Evolutionary conservation across 2,113 vertebrate genomes (phyloP).

Genomic region (Penelope pileata): DNA sequence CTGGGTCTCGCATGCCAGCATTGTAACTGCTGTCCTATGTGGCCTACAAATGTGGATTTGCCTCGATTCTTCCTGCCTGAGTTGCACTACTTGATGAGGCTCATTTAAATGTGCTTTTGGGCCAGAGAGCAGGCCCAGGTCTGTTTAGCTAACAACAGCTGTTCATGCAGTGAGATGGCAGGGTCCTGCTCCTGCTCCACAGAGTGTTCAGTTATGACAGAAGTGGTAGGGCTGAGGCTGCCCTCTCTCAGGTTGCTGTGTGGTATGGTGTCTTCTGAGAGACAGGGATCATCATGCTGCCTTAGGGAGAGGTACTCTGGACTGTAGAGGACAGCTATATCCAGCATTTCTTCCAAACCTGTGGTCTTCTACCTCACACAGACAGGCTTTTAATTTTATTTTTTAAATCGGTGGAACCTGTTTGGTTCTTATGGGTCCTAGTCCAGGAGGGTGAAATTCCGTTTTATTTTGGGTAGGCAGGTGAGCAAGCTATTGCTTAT

Average conservation of each 20-base stretch:
- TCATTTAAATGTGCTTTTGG: background rate
- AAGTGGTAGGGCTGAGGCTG: background rate
- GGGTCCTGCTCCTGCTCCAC: background rate
- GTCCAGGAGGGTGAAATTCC: background rate
- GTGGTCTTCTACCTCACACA: background rate
- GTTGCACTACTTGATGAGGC: background rate
- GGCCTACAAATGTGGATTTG: conserved; percentile 5
- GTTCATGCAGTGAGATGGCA: background rate
- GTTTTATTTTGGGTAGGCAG: background rate
- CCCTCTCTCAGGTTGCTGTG: background rate
- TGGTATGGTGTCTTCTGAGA: background rate
- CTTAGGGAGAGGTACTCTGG: background rate
- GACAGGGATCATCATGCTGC: background rate
- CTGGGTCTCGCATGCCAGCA: background rate
- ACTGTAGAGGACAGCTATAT: background rate
- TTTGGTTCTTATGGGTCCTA: background rate
- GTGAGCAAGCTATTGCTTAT: background rate
- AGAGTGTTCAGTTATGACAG: background rate
- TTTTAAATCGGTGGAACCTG: background rate
- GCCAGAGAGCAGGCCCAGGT: background rate
- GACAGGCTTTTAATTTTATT: no score
- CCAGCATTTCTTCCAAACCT: background rate
- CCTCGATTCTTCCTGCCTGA: background rate
- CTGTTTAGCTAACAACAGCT: background rate
- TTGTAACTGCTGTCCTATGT: background rate